Conservation (phyloP, 2,797 vertebrate species). For the Sternarchorhynchus goeldii region DNA sequence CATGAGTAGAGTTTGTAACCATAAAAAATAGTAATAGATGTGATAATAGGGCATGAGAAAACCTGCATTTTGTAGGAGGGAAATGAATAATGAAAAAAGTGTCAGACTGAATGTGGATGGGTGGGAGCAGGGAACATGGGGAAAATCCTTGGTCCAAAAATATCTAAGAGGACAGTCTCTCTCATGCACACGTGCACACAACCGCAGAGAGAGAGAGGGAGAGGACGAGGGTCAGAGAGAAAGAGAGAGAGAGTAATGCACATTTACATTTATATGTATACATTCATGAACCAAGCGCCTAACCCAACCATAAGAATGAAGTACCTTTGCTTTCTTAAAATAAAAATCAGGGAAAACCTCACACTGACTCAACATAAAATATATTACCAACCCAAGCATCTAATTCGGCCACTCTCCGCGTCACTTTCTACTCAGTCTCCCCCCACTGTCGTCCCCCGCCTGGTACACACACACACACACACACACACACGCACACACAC, state of each 20-base stretch:
- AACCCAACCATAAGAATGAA: slow-evolving; percentile 33
- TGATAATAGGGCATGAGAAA: neutral
- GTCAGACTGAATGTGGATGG: slow-evolving; percentile 6
- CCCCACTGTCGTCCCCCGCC: neutral
- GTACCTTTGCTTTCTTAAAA: neutral
- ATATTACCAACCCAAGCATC: neutral
- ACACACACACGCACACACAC: slow-evolving; percentile 9
- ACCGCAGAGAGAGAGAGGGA: neutral
- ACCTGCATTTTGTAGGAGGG: neutral
- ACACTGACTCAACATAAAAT: neutral
- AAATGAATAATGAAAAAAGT: slow-evolving; percentile 28
- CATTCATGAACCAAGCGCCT: slow-evolving; percentile 18
- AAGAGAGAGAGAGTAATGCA: neutral
- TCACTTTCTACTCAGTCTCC: slow-evolving; percentile 21
- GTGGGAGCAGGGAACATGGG: slow-evolving; percentile 34
- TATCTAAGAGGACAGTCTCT: slow-evolving; percentile 37
- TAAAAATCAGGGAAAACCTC: neutral
- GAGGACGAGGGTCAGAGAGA: neutral
- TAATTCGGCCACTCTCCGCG: slow-evolving; percentile 25
- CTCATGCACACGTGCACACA: slow-evolving; percentile 11
- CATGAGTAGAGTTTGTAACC: slow-evolving; percentile 47
- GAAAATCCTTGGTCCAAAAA: slow-evolving; percentile 67
- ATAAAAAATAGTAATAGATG: slow-evolving; percentile 6
- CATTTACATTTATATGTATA: slow-evolving; percentile 38
- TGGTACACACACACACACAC: neutral